Percentiles rank a stretch among this genome's conserved stretches.
These are phyloP conservation scores for Felis catus DNA, from an alignment of 2,113 vertebrate genomes.

Conservation along the genomic window F.catus_Fca126_mat1.0 CM031418.1:124590501-124591000, in stretches of 20 bases:
- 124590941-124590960: constrained; percentile 79
- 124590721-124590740: constrained; percentile 45
- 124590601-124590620: background rate
- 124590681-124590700: background rate
- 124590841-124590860: constrained; percentile 86
- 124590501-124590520: constrained; percentile 52
- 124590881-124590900: constrained; percentile 84
- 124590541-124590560: background rate
- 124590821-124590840: constrained; percentile 81
- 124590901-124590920: constrained; percentile 83
- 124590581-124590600: background rate
- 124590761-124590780: constrained; percentile 31
- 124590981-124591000: constrained; percentile 71
- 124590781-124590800: background rate
- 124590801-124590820: constrained; percentile 47
- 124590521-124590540: constrained; percentile 39
- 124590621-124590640: background rate
- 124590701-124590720: background rate
- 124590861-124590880: constrained; percentile 86
- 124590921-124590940: constrained; percentile 81
- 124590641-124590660: background rate
- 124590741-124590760: constrained; percentile 30
- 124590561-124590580: background rate
- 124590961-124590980: constrained; percentile 83
- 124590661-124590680: background rate